Evolutionary conservation across 1,140 invertebrate species (phyloP), one percentile per base, ranked within the genome.

Genomic region (Mizuhopecten yessoensis): DNA sequence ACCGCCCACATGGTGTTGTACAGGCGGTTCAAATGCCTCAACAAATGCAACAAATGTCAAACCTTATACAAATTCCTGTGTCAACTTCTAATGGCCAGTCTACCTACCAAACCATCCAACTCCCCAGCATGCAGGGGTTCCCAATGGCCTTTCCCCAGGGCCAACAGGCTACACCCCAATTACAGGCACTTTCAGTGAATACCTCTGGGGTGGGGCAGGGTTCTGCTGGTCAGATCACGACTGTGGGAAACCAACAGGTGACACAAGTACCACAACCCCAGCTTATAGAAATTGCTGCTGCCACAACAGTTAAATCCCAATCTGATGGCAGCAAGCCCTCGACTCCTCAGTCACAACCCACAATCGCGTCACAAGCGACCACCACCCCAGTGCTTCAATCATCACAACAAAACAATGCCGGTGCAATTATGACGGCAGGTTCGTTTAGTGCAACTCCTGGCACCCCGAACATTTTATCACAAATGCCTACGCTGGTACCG

Each of bases 31-130:
- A 98, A 95, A 97, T 98, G 93, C 98, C 93, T 29, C 92, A 92
- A 33, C 91, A 94, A 34, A 45, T 94, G 20, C 94, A 93, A 87
- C 94, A 95, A 88, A 89, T 94, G 34, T 93, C 95, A 29, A 94
- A 93, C 39, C 86, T 95, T 33, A 93, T 96, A n/a, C 96, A 96
- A 90, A 94, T 96, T 15, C 99, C 99, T 0, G 98, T 99, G 89
- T 98, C 98, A 91, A 98, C 98, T 11, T 97, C 97, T 29, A 98
- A 98, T 96, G 99, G 99, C 0, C 98, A 99, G 96, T 99, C 98
- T 33, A 92, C 86, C 34, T 88, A 93, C 7, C 94, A 95, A 86
- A 94, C 94, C 15, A 89, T 95, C 33, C 95, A 95, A 90, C 75
- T 94, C 33, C 95, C 93, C 10, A 87, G 34, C 13, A 33, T 93